Conservation (phyloP, 1,140 invertebrate species). For the Microvelia longipes region DNA sequence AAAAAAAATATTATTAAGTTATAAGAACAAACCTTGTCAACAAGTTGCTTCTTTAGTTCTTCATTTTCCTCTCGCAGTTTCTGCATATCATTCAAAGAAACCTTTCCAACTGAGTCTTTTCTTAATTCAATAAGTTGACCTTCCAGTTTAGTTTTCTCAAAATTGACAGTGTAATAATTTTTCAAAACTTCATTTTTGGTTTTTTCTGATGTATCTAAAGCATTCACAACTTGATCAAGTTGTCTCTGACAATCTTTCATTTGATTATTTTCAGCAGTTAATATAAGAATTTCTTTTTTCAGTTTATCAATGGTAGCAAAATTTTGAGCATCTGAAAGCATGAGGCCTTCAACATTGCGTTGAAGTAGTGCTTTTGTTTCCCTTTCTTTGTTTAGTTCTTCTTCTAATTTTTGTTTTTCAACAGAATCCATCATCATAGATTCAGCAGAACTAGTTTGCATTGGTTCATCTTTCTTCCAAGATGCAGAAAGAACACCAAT, state of each 20-base stretch:
- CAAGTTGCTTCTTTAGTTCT: neutral
- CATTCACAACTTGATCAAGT: neutral
- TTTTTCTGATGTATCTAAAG: neutral
- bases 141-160: neutral
- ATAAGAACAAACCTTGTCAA: neutral
- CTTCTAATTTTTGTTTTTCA: neutral
- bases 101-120: neutral
- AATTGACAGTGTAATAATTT: neutral
- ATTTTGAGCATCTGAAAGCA: neutral
- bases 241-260: neutral
- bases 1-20: no score
- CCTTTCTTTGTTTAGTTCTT: neutral
- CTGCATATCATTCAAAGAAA: neutral
- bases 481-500: neutral
- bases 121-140: neutral
- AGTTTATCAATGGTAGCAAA: neutral
- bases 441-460: neutral
- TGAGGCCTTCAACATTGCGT: neutral
- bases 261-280: neutral
- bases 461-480: neutral
- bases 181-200: neutral
- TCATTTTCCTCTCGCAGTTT: neutral
- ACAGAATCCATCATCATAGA: neutral
- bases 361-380: neutral
- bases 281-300: neutral